phyloP scores from a whole-genome alignment of 2,797 vertebrate species.

The Caiman crocodilus region DNA sequence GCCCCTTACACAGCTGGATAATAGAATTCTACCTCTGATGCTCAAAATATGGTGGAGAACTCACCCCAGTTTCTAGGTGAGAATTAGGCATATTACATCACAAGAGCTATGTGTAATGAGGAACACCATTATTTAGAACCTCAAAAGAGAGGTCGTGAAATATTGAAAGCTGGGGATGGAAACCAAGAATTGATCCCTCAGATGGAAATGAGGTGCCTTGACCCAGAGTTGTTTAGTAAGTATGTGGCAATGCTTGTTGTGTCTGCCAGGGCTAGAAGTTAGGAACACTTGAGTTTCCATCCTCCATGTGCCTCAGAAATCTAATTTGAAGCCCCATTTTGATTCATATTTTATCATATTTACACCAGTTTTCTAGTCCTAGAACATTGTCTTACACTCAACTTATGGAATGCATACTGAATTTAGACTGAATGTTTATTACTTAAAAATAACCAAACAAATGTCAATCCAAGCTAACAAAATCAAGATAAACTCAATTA shows the following conservation, averaged over 20 bases:
- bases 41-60: background rate
- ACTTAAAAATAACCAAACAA: background rate
- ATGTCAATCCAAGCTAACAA: background rate
- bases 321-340: background rate
- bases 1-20: too few relatives aligned
- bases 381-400: background rate
- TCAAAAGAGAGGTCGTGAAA: background rate
- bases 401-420: background rate
- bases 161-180: background rate
- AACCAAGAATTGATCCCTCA: background rate
- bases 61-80: background rate
- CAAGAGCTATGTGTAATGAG: background rate
- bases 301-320: background rate
- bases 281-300: background rate
- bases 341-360: background rate
- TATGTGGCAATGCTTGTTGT: background rate
- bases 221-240: background rate
- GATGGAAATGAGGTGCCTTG: background rate
- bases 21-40: background rate
- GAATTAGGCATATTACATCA: background rate
- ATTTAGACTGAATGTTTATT: background rate
- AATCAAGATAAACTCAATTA: background rate
- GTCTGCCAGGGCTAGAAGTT: background rate
- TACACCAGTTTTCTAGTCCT: background rate
- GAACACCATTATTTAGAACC: background rate